Percentiles rank a stretch among this genome's conserved stretches.
These are phyloP conservation scores for Anguilla megastoma DNA, from an alignment of 2,797 vertebrate genomes.

Conservation along the genomic window DNA sequence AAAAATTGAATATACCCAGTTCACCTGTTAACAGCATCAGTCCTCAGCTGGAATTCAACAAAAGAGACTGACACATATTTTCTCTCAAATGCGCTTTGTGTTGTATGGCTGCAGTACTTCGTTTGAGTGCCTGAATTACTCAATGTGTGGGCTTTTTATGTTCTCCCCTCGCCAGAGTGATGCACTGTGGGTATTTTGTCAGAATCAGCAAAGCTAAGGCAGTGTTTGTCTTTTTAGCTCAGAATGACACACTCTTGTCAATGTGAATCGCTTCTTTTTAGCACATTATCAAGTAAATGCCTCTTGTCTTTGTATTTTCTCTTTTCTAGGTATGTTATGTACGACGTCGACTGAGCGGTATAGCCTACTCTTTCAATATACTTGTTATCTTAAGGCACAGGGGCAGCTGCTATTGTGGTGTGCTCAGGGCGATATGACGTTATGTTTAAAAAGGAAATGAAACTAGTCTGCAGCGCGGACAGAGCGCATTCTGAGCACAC, in stretches of 20 bases:
- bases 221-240: neutral
- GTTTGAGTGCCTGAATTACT: neutral
- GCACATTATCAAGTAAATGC: neutral
- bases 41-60: neutral
- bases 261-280: neutral
- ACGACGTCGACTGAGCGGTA: neutral
- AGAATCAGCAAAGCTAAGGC: neutral
- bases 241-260: neutral
- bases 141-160: neutral
- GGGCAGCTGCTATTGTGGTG: neutral
- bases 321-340: conserved; percentile 17
- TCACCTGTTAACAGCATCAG: neutral
- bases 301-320: conserved; percentile 1
- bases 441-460: neutral
- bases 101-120: neutral
- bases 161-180: neutral
- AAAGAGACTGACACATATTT: too few species aligned
- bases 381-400: neutral
- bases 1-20: neutral
- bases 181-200: neutral
- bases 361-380: conserved; percentile 1
- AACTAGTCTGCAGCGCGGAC: neutral
- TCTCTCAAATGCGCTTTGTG: neutral
- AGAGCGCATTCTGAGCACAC: neutral
- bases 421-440: neutral